Evolutionary conservation across 2,797 vertebrate genomes (phyloP), one percentile per base, ranked within the genome.

Genomic region (Bufotes viridis): DNA sequence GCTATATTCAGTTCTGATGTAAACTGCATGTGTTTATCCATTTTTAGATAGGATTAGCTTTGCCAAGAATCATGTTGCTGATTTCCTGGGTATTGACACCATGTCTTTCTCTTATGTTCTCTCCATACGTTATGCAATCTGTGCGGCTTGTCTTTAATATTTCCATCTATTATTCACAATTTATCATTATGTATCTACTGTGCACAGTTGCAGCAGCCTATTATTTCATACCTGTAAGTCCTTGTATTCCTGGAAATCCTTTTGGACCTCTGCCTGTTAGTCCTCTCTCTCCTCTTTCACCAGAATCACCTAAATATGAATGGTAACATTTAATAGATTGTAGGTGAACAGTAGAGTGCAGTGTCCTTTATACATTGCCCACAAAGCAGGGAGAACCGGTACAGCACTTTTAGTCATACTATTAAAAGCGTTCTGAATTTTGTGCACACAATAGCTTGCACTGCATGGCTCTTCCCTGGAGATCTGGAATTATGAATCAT

Each of bases 221-320:
- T 69, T 22, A 34, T 12, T 86, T 92, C 92, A 96, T 92, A 99
- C 98, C 98, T 94, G 97, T 96, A 85, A 98, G 96, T 90, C 98
- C 98, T 78, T 94, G 94, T 81, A 95, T 92, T 93, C 98, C 98
- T 7, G 95, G 96, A 84, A 97, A 92, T 91, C 98, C 98, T 95
- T 98, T 99, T 13, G 95, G 92, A 90, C 98, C 98, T 94, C 97
- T 95, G 72, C 93, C 95, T 83, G 97, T 97, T 53, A 95, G 93
- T 53, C 98, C 98, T 95, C 97, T 96, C 65, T 96, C 94, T 24
- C 98, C 98, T 92, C 95, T 96, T 93, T 99, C 98, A 91, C 98
- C 98, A 91, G 96, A 87, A 91, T 99, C 98, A 95, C 98, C 98
- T 99, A 92, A 76, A 92, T 85, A 7, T 85, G 11, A 67, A 69